Base-by-base conservation (phyloP, 23 tunicate species). In the Halocynthia roretzi region DNA sequence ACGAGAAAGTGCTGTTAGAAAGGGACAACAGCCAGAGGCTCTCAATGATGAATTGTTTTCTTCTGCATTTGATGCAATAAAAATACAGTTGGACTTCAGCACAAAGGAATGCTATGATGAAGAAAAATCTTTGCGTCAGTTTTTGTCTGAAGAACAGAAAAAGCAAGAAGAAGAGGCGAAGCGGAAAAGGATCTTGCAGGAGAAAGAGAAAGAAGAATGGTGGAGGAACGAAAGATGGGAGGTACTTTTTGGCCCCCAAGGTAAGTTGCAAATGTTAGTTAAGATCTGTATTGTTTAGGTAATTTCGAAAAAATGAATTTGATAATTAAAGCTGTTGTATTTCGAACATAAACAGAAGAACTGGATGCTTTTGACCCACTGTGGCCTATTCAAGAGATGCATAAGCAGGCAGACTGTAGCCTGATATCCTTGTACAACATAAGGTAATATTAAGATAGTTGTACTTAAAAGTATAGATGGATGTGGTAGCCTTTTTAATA, bases 381-480 rank as follows among this genome's bases (percentile, higher is more conserved):
- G 84, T 83, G 95, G 87, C 95, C 87, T 14, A 76, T 83, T 10
- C 87, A 83, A 71, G 77, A 88, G 76, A 48, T 83, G 8, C 95
- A 88, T 51, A 60, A 73, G 48, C 95, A 88, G 80, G 84, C 81
- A 12, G 61, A 68, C 17, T 17, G 8, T 17, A 72, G n/a, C 48
- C 23, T 88, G 14, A 12, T 74, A 20, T 9, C 60, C 8, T 54
- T 74, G 21, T 17, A 23, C 19, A 56, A 56, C 62, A 54, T 53
- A 8, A 74, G 78, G 78, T 74, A 74, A 53, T 31, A 31, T 1
- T 31, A 31, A 31, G 44, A 31, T 31, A 31, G 44, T 31, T 31
- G 44, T 31, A 31, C 44, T 0, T 31, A 31, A 4, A 31, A 31
- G 44, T 31, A n/a, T n/a, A 31, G 44, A 31, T 1, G 44, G 44